phyloP scores from a whole-genome alignment of 2,888 invertebrate genomes.

The Drosophila melanosoma region DNA sequence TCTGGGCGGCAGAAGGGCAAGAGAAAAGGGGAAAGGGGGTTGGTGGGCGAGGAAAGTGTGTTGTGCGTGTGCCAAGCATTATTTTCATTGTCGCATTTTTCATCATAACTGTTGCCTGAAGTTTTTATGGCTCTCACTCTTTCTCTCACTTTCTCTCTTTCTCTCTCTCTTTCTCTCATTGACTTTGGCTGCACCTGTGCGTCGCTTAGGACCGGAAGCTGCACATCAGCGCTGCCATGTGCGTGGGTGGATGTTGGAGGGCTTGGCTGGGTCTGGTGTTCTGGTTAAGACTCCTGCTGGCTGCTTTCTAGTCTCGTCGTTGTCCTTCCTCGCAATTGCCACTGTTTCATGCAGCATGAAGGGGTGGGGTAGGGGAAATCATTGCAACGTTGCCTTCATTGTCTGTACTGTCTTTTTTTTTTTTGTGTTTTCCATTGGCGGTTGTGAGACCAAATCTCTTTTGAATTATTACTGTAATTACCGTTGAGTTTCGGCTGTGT shows the following conservation, averaged over 20 bases:
- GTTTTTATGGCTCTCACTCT: slow-evolving; percentile 68
- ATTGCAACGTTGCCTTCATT: slow-evolving; percentile 68
- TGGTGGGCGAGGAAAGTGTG: slow-evolving; percentile 1
- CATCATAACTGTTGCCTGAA: slow-evolving; percentile 73
- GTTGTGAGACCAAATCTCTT: slow-evolving; percentile 77
- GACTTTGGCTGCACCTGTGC: slow-evolving; percentile 73
- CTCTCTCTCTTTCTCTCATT: slow-evolving; percentile 27
- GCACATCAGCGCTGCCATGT: slow-evolving; percentile 71
- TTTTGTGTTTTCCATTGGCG: slow-evolving; percentile 23
- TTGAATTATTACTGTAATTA: slow-evolving; percentile 84
- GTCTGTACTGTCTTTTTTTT: slow-evolving; percentile 52
- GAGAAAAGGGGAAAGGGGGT: background rate
- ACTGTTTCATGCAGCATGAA: slow-evolving; percentile 53
- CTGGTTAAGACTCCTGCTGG: slow-evolving; percentile 49
- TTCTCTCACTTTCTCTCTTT: slow-evolving; percentile 1
- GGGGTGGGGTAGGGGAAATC: slow-evolving; percentile 14
- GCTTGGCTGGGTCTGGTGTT: slow-evolving; percentile 15
- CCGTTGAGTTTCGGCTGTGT: slow-evolving; percentile 72
- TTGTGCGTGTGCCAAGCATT: slow-evolving; percentile 70
- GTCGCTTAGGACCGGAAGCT: slow-evolving; percentile 75
- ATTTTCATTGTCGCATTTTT: slow-evolving; percentile 83
- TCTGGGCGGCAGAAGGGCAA: slow-evolving; percentile 32
- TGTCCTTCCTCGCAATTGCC: slow-evolving; percentile 66
- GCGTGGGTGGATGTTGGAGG: slow-evolving; percentile 42
- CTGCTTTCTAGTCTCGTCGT: slow-evolving; percentile 53